A percentile compares a stretch with the other conserved stretches of the same genome.
Conservation (phyloP, 1,140 invertebrate species). For the Hylyphantes graminicola region DNA sequence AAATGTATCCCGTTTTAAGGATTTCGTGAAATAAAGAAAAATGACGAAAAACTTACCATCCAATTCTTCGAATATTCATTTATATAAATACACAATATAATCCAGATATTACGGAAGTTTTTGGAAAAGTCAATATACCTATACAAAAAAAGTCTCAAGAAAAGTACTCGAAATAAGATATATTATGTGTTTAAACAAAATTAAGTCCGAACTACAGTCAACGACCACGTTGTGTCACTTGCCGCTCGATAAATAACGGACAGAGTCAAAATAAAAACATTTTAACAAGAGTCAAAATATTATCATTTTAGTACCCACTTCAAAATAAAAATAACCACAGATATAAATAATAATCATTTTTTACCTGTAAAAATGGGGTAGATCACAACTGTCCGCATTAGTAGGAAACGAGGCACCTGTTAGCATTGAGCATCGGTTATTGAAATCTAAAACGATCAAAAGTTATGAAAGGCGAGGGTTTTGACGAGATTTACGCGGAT, state of each 20-base stretch:
- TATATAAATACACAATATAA: too few relatives aligned
- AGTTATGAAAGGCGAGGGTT: slow-evolving; percentile 24
- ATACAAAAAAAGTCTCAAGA: too few relatives aligned
- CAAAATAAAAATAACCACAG: too few relatives aligned
- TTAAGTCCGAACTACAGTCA: too few relatives aligned
- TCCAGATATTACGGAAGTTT: too few relatives aligned
- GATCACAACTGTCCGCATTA: slow-evolving; percentile 32
- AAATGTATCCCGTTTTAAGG: too few relatives aligned
- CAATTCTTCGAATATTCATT: too few relatives aligned
- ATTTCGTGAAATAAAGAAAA: too few relatives aligned
- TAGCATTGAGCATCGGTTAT: slow-evolving; percentile 53
- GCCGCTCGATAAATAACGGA: slow-evolving; percentile 23
- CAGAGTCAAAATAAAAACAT: not conserved
- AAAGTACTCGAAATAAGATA: too few relatives aligned
- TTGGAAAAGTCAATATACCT: too few relatives aligned
- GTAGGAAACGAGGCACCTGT: slow-evolving; percentile 43
- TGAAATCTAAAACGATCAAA: slow-evolving; percentile 47
- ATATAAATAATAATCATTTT: not conserved
- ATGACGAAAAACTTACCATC: too few relatives aligned
- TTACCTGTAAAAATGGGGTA: slow-evolving; percentile 40
- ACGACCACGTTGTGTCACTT: slow-evolving; percentile 31
- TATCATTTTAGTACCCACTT: not conserved
- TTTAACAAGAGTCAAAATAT: not conserved
- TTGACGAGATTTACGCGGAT: slow-evolving; percentile 16
- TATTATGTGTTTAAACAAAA: too few relatives aligned